Evolutionary conservation across 2,888 invertebrate species (phyloP), one percentile per base, ranked within the genome.

Genomic region (Ischnura elegans): DNA sequence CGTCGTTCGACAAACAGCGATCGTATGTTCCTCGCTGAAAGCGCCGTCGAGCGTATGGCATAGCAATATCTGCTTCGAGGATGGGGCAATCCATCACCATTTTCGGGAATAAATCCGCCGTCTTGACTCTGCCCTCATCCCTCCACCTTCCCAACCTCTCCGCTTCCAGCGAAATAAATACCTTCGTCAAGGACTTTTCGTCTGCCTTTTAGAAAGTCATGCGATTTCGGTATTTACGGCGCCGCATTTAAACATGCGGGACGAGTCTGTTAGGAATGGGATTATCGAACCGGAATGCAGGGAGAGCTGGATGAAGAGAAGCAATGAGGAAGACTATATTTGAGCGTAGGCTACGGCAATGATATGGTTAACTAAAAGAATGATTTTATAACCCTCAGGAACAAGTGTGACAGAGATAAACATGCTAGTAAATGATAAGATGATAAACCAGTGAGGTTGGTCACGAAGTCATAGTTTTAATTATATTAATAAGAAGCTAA

Each of bases 201-300:
- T 42, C 55, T 10, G 29, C 85, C 85, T 36, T n/a, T 19, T 42
- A 87, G 55, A 87, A 85, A 85, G 43, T 43, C 55, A 87, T 87
- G 47, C 85, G 25, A 85, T 13, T 87, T 51, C 55, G 55, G 42
- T 55, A 87, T 87, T 87, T 55, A 87, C 87, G 55, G 55, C 55
- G 55, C 6, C 61, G 2, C 25, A 21, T 21, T 55, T 29, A 36
- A 55, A 42, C 16, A 87, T 55, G 55, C 55, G 55, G 21, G 36
- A 51, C 87, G 47, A 51, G 51, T 29, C n/a, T 46, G n/a, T 29
- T 36, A 87, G 36, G n/a, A 87, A 87, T 61, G 61, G 61, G 61
- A n/a, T n/a, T 61, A 61, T 61, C 2, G n/a, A 25, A 61, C 51
- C n/a, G n/a, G n/a, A 61, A 61, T n/a, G 25, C n/a, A 61, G 25